Conservation (phyloP, 1,140 invertebrate species). For the Drosophila lini region DNA sequence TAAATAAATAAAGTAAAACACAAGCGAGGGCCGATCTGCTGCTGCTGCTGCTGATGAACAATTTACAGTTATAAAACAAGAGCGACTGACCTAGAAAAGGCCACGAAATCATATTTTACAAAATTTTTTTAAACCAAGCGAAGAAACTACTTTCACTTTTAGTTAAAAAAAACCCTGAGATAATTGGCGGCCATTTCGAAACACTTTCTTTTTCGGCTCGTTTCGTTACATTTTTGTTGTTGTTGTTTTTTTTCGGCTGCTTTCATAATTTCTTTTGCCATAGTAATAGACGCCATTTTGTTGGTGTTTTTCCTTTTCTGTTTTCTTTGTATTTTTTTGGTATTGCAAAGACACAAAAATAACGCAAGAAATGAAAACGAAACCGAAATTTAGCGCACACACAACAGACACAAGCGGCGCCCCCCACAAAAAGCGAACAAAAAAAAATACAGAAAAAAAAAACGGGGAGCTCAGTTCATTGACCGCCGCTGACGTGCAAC, state of each 20-base stretch:
- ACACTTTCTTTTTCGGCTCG: conserved; percentile 75
- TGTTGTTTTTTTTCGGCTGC: conserved; percentile 25
- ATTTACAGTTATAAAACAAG: conserved; percentile 71
- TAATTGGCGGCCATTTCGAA: conserved; percentile 71
- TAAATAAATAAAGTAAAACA: conserved; percentile 9
- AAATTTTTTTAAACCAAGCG: conserved; percentile 12
- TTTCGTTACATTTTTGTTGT: conserved; percentile 19
- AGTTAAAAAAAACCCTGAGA: conserved; percentile 6
- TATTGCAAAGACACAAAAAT: conserved; percentile 81
- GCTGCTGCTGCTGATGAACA: conserved; percentile 45
- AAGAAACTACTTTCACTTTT: conserved; percentile 69
- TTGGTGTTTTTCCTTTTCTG: conserved; percentile 34
- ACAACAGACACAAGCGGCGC: conserved; percentile 37
- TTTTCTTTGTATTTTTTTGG: conserved; percentile 38
- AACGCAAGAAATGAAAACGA: conserved; percentile 83
- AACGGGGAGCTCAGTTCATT: conserved; percentile 72
- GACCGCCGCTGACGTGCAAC: conserved; percentile 68
- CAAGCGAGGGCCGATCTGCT: conserved; percentile 22
- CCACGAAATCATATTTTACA: conserved; percentile 44
- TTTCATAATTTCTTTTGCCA: conserved; percentile 78
- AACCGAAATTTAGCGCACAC: conserved; percentile 79
- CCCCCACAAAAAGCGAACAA: conserved; percentile 47
- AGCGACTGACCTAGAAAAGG: conserved; percentile 71
- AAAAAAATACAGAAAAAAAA: conserved; percentile 41
- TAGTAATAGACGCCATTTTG: conserved; percentile 78